Conservation (phyloP, 1,140 invertebrate genomes). For the Cotesia glomerata region DNA sequence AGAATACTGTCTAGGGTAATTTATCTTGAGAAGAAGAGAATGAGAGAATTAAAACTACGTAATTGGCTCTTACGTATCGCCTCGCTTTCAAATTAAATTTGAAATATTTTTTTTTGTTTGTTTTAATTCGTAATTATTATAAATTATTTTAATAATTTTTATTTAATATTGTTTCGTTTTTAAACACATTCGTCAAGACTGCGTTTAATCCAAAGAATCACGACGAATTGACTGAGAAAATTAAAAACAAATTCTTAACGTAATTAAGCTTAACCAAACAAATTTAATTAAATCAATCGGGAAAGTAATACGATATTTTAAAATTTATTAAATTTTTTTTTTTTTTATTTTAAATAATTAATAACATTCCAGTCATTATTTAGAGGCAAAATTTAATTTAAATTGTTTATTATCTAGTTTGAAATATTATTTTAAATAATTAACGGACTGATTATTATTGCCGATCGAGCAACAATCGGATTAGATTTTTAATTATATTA, state of each 20-base stretch:
- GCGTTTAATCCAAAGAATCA: constrained; percentile 60
- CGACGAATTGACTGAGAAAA: constrained; percentile 39
- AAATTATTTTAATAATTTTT: background rate
- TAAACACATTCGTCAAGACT: constrained; percentile 52
- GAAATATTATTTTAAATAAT: too few relatives aligned
- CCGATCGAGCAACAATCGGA: too few relatives aligned
- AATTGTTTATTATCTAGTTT: too few relatives aligned
- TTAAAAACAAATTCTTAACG: constrained; percentile 35
- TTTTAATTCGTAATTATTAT: background rate
- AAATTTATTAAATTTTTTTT: background rate
- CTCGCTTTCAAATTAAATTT: too few relatives aligned
- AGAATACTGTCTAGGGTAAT: background rate
- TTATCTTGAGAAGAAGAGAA: too few relatives aligned
- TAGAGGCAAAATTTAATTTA: background rate
- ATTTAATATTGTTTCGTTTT: constrained; percentile 25
- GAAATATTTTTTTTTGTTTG: too few relatives aligned
- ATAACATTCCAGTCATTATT: background rate
- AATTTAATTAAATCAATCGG: constrained; percentile 21
- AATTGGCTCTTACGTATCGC: background rate
- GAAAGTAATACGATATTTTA: constrained; percentile 28
- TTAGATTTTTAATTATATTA: too few relatives aligned
- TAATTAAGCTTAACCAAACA: constrained; percentile 35
- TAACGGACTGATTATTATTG: too few relatives aligned
- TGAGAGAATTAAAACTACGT: constrained; percentile 9
- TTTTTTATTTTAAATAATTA: background rate